Evolutionary conservation across 35 echinoderm and acorn worm genomes (phyloP), one percentile per base, ranked within the genome.

Genomic region (Stichopus chloronotus): DNA sequence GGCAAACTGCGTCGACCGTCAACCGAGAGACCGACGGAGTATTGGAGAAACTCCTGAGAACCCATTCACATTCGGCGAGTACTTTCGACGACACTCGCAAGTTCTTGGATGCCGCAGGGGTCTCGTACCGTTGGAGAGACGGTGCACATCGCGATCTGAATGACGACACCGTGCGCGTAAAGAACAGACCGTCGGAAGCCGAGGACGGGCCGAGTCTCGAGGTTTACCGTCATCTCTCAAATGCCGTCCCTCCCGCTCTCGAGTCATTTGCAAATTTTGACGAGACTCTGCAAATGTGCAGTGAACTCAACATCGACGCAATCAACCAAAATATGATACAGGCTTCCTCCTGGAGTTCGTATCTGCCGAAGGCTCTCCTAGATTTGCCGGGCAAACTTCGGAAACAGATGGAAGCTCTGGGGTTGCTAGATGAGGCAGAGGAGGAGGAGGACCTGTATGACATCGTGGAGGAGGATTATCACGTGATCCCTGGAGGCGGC

Each of bases 131-230:
- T 53, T 13, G 11, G 60, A 89, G 43, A 14, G 72, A 22, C 7
- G 23, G 14, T 79, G 8, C 57, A 79, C 6, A 78, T 6, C 2
- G 56, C 5, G 69, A 13, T 77, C 16, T 54, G 24, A 24, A 69
- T 0, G 87, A 89, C 59, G 87, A 89, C 21, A 65, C 23, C 9
- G 52, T 89, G 52, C 59, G 57, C 4, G 59, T 30, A 54, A 23
- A 20, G 20, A 25, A 89, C 14, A 9, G 55, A 72, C 60, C 60
- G 24, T 89, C 60, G 9, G 65, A 89, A 89, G 19, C 59, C 8
- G 87, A 52, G 19, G 87, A 89, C 65, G 87, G 87, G 12, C 87
- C 59, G 52, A 89, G 87, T 72, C n/a, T 71, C 87, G 21, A 63
- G 65, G 52, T 43, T 71, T 89, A 72, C 22, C 87, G 87, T 22